Conservation (phyloP, 2,888 invertebrate genomes). For the Sphaeridia pumilis region DNA sequence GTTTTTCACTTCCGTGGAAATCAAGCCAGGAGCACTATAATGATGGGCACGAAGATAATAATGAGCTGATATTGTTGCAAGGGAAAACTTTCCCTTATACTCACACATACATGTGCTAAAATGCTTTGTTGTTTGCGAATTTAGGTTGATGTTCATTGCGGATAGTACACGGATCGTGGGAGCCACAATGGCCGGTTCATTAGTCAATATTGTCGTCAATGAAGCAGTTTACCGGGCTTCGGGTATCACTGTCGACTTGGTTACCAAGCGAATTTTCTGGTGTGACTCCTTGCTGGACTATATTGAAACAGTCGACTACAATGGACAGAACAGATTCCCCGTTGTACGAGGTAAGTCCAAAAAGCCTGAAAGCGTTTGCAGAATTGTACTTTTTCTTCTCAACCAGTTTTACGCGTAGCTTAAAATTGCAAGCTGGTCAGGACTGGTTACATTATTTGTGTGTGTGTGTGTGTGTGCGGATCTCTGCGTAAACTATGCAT, state of each 20-base stretch:
- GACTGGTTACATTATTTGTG: no score
- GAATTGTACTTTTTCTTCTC: no score
- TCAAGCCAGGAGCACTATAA: not conserved
- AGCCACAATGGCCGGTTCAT: constrained; percentile 90
- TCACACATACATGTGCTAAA: no score
- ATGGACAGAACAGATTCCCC: constrained; percentile 67
- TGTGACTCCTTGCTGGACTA: constrained; percentile 90
- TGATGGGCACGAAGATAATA: no score
- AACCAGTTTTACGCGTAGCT: no score
- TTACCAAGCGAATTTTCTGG: constrained; percentile 84
- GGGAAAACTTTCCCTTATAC: no score
- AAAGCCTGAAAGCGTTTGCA: not conserved
- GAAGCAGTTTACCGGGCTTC: constrained; percentile 90
- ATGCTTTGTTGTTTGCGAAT: constrained; percentile 14
- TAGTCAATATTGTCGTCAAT: constrained; percentile 67
- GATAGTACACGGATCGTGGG: constrained; percentile 50
- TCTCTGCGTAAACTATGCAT: no score
- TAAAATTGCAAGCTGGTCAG: no score
- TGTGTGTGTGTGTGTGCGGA: no score
- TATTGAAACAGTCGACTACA: constrained; percentile 90
- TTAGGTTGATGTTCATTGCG: constrained; percentile 46
- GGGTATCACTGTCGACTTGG: constrained; percentile 81
- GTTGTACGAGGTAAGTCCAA: constrained; percentile 51
- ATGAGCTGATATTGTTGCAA: not conserved
- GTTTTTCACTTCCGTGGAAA: constrained; percentile 4